phyloP scores from a whole-genome alignment of 2,888 invertebrate species.

The Erannis defoliaria region DNA sequence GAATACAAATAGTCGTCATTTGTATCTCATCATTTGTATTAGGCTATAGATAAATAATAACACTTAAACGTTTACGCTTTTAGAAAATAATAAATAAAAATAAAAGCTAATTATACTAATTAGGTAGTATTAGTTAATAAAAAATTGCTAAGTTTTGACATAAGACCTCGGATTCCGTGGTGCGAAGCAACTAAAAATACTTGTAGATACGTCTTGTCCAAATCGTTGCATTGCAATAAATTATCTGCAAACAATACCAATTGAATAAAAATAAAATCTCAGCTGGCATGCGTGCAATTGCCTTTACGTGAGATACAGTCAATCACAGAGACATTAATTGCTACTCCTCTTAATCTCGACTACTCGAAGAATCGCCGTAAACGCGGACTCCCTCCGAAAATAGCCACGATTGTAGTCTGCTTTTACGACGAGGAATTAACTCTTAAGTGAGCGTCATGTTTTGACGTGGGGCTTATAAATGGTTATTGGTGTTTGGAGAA shows the following conservation, averaged over 20 bases:
- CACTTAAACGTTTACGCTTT: no score
- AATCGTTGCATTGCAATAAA: no score
- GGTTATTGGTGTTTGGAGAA: constrained; percentile 64
- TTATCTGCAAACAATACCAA: constrained; percentile 20
- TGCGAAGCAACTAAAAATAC: no score
- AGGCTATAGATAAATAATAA: no score
- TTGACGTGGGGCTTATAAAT: constrained; percentile 78
- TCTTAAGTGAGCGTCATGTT: constrained; percentile 67
- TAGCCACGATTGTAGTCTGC: constrained; percentile 70
- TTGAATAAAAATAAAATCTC: constrained; percentile 30
- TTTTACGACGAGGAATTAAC: constrained; percentile 67
- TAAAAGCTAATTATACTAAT: no score
- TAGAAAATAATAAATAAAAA: no score
- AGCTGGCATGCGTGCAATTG: constrained; percentile 19
- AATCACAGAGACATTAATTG: constrained; percentile 78
- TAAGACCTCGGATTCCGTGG: no score
- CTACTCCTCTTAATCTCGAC: constrained; percentile 72
- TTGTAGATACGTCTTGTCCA: no score
- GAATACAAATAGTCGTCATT: no score
- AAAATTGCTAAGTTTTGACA: no score
- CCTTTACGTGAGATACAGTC: constrained; percentile 62
- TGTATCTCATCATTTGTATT: no score
- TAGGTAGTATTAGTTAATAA: no score
- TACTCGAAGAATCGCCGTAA: constrained; percentile 66
- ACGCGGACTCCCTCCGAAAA: constrained; percentile 66